Conservation (phyloP, 1,140 invertebrate genomes). For the Drosophila miranda region DNA sequence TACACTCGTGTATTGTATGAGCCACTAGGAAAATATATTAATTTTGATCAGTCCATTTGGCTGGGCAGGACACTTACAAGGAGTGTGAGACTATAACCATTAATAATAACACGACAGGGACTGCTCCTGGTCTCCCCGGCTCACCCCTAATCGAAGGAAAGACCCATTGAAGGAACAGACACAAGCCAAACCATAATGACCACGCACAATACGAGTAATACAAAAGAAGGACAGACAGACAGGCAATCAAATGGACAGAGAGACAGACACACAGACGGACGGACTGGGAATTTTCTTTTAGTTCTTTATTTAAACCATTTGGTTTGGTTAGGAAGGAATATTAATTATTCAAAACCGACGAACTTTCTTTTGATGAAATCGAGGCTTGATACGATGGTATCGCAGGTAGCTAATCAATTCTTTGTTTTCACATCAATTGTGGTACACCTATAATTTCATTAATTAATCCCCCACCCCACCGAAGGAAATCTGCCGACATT, state of each 20-base stretch:
- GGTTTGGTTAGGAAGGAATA: conserved; percentile 7
- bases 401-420: no score
- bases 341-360: conserved; percentile 23
- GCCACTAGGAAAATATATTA: conserved; percentile 45
- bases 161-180: conserved; percentile 37
- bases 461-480: no score
- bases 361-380: no score
- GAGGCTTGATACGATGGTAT: no score
- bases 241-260: conserved; percentile 28
- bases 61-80: conserved; percentile 8
- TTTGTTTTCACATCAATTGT: no score
- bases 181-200: conserved; percentile 61
- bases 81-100: background rate
- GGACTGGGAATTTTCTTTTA: conserved; percentile 29
- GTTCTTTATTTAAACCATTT: conserved; percentile 59
- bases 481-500: no score
- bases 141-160: conserved; percentile 31
- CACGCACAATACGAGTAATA: conserved; percentile 62
- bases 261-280: conserved; percentile 10
- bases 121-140: conserved; percentile 3
- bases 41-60: conserved; percentile 59
- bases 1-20: no score
- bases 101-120: conserved; percentile 58
- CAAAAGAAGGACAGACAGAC: conserved; percentile 22
- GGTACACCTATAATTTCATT: no score